Evolutionary conservation across 2,888 invertebrate genomes (phyloP), one percentile per base, ranked within the genome.

Genomic region (Ormyrus pomaceus): DNA sequence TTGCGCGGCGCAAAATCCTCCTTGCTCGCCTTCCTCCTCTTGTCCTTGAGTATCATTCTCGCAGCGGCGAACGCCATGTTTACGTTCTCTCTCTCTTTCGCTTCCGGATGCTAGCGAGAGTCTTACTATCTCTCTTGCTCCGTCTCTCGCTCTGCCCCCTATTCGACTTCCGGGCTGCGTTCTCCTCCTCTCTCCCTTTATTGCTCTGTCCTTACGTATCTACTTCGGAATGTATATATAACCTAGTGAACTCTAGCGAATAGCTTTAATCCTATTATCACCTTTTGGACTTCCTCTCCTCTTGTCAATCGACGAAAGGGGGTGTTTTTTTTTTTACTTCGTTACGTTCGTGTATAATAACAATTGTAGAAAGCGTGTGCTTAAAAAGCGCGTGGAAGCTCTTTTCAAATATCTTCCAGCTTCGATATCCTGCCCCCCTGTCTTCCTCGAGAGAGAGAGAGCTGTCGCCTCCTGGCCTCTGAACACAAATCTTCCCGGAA

Each of bases 61-160:
- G 96, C 96, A 64, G 96, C 96, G 66, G 96, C 96, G 90, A 96
- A 96, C 91, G 96, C 96, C 96, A 96, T 96, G 86, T 92, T 93
- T 86, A 80, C 79, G 34, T 34, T 62, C 58, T 13, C 50, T 58
- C 55, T 7, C 59, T 61, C 9, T 48, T 59, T 62, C 61, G 0
- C 75, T 19, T 19, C 56, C 13, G 77, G 50, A 19, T 13, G 61
- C 51, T n/a, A 66, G 66, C 11, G 34, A 66, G 58, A 34, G 70
- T 9, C 64, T 51, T 13, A 34, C 34, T 34, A 34, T 34, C 34
- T 51, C 19, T 50, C 61, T 19, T 51, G 48, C 56, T 62, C 64
- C 50, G 65, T 48, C 56, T 34, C 46, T 58, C 64, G 9, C 45
- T 55, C 34, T 53, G 68, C n/a, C 48, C 48, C 55, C 34, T 2